A percentile compares a stretch with the other conserved stretches of the same genome.
Evolutionary conservation across 2,797 vertebrate genomes (phyloP).

Genomic region (Cossypha niveicapilla): DNA sequence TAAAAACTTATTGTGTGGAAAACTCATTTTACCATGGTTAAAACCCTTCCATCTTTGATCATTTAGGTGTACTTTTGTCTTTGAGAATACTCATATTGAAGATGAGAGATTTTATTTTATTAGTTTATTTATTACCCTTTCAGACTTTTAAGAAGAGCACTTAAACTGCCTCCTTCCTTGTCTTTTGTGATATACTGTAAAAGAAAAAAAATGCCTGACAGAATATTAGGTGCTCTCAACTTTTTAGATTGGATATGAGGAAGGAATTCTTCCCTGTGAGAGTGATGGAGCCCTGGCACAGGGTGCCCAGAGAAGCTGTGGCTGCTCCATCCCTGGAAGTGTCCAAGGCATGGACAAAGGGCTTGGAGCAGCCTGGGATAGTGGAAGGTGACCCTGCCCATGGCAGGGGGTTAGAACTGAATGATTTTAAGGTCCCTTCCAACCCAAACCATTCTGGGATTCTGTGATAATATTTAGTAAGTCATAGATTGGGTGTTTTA

Average conservation of each 20-base stretch:
- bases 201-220: background rate
- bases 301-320: background rate
- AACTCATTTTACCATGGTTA: background rate
- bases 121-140: background rate
- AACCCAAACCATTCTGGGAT: background rate
- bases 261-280: background rate
- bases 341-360: fast-evolving
- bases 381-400: background rate
- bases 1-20: background rate
- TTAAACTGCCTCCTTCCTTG: background rate
- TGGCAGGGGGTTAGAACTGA: background rate
- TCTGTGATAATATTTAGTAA: background rate
- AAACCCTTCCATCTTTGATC: background rate
- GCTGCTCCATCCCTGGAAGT: background rate
- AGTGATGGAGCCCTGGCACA: background rate
- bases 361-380: fast-evolving
- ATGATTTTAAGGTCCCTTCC: background rate
- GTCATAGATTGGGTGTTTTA: background rate
- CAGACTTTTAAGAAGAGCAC: background rate
- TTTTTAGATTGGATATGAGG: background rate
- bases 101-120: background rate
- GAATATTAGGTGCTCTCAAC: background rate
- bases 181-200: background rate
- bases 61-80: background rate
- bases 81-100: background rate